Evolutionary conservation across 1,140 invertebrate species (phyloP).

Genomic region (Hylyphantes graminicola): DNA sequence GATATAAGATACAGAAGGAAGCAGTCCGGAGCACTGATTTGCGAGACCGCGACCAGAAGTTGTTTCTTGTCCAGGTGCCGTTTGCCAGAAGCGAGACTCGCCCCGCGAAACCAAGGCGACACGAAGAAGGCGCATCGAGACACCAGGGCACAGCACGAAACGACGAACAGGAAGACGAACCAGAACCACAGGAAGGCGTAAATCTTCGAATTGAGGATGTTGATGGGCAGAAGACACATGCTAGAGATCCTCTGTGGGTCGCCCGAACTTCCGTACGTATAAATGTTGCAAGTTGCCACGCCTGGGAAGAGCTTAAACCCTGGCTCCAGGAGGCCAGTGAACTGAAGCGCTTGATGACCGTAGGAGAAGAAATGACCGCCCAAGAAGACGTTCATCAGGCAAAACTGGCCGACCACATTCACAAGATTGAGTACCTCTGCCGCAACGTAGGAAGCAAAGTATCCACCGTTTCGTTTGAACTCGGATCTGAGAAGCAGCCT

Average conservation of each 20-base stretch:
- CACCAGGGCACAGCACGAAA: slow-evolving; percentile 76
- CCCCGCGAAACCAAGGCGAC: neutral
- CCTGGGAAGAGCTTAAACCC: slow-evolving; percentile 82
- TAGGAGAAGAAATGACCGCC: slow-evolving; percentile 69
- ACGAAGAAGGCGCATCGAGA: slow-evolving; percentile 83
- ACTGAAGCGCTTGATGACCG: slow-evolving; percentile 79
- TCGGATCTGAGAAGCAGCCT: slow-evolving; percentile 84
- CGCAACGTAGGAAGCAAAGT: slow-evolving; percentile 86
- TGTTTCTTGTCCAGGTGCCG: slow-evolving; percentile 32
- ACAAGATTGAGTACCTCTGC: slow-evolving; percentile 74
- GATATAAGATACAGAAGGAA: slow-evolving; percentile 82
- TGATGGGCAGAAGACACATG: slow-evolving; percentile 83
- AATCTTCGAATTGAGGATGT: slow-evolving; percentile 88
- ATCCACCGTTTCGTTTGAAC: slow-evolving; percentile 82
- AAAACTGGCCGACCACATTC: slow-evolving; percentile 69
- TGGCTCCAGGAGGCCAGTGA: slow-evolving; percentile 77
- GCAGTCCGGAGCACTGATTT: slow-evolving; percentile 81
- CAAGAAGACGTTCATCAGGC: slow-evolving; percentile 69
- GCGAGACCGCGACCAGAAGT: neutral
- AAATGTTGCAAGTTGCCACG: slow-evolving; percentile 91
- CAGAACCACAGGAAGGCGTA: slow-evolving; percentile 86
- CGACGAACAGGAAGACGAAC: slow-evolving; percentile 77
- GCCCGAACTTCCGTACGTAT: slow-evolving; percentile 84
- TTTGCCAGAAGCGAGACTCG: slow-evolving; percentile 31
- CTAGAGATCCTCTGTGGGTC: slow-evolving; percentile 77